Conservation (phyloP, 37 sponge, comb jelly and placozoan genomes). For the Petrosia ficiformis region DNA sequence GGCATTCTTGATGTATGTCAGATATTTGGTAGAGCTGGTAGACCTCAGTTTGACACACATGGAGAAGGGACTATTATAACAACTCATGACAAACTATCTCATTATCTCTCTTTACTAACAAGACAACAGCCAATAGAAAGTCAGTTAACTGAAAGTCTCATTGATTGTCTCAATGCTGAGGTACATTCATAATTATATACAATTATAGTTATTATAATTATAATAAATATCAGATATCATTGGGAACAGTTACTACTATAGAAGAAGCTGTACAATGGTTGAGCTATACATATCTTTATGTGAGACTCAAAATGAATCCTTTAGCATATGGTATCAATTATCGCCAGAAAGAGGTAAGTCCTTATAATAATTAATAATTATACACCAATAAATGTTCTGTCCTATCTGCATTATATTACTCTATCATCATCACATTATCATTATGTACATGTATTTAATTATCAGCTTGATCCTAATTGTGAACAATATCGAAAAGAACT, state of each 20-base stretch:
- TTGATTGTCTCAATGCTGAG: constrained; percentile 96
- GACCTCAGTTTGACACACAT: constrained; percentile 92
- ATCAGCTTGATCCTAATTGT: constrained; percentile 71
- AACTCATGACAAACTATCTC: constrained; percentile 86
- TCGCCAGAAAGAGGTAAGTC: constrained; percentile 37
- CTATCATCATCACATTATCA: not conserved
- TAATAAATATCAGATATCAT: constrained; percentile 50
- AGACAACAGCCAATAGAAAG: constrained; percentile 97
- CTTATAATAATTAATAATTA: not conserved
- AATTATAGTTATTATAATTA: not conserved
- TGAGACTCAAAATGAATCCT: constrained; percentile 81
- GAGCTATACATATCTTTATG: constrained; percentile 87
- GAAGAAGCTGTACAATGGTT: constrained; percentile 97
- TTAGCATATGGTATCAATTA: constrained; percentile 80
- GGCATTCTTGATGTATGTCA: constrained; percentile 97
- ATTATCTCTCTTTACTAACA: constrained; percentile 92
- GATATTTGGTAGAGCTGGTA: constrained; percentile 97
- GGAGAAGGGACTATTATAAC: constrained; percentile 97
- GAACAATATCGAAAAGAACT: constrained; percentile 61
- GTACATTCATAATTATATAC: constrained; percentile 43
- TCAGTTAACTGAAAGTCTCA: constrained; percentile 67
- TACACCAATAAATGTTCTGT: not conserved
- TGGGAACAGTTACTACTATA: constrained; percentile 85
- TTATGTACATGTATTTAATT: not conserved
- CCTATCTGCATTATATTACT: not conserved